Conservation (phyloP, 1,140 invertebrate species). For the Pseudomyrmex gracilis region DNA sequence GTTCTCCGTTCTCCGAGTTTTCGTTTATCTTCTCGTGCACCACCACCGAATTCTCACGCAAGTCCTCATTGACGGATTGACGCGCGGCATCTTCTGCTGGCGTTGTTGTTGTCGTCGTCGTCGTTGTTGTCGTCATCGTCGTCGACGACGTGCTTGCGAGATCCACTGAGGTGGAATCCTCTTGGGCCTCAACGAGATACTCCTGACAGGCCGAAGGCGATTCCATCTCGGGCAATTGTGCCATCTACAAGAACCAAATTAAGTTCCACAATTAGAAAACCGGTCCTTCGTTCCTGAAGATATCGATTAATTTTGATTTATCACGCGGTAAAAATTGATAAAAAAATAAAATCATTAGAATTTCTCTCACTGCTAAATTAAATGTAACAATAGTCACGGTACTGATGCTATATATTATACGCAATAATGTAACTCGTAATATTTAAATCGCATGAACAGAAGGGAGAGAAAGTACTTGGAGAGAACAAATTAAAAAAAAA, state of each 20-base stretch:
- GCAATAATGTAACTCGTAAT: too few species aligned
- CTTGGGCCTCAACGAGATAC: conserved; percentile 74
- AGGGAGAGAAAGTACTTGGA: too few species aligned
- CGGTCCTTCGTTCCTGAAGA: not conserved
- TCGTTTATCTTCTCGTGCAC: conserved; percentile 22
- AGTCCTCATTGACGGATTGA: not conserved
- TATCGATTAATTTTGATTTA: not conserved
- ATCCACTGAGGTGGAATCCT: conserved; percentile 78
- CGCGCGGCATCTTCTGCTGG: not conserved
- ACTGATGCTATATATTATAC: too few species aligned
- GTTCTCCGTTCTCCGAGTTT: not conserved
- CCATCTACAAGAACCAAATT: conserved; percentile 69
- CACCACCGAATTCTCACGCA: conserved; percentile 9
- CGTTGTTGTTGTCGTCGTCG: not conserved
- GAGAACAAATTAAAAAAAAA: not conserved
- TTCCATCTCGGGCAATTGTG: conserved; percentile 80
- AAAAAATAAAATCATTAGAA: not conserved
- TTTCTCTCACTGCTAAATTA: too few species aligned
- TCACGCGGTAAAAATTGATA: not conserved
- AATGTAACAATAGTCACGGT: too few species aligned
- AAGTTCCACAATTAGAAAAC: not conserved
- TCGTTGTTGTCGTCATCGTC: not conserved
- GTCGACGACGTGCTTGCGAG: not conserved
- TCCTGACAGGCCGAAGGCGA: conserved; percentile 76
- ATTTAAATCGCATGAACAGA: too few species aligned